These are phyloP conservation scores for Leptosomus discolor DNA, from an alignment of 2,113 vertebrate genomes.

Conservation along the genomic window DNA sequence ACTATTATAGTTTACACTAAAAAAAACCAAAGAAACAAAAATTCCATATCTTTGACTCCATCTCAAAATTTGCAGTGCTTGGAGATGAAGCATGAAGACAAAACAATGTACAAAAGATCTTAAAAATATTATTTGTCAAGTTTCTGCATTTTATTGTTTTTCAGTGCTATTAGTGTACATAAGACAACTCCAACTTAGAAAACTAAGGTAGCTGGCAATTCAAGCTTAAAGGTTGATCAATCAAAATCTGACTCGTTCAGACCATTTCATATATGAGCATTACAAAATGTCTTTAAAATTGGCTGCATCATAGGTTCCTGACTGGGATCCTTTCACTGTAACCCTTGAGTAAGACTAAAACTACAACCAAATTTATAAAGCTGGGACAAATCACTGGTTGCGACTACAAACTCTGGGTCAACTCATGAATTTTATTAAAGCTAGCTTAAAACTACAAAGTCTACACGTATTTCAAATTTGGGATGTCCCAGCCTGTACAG, in stretches of 20 bases:
- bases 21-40: background rate
- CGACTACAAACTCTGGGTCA: background rate
- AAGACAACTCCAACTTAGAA: background rate
- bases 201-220: background rate
- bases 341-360: background rate
- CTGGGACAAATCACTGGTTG: background rate
- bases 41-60: background rate
- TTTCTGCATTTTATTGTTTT: background rate
- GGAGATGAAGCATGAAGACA: background rate
- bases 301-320: background rate
- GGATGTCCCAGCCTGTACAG: background rate
- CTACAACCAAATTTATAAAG: background rate
- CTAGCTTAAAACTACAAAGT: background rate
- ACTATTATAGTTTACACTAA: background rate
- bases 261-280: background rate
- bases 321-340: background rate
- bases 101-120: background rate
- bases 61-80: background rate
- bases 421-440: background rate
- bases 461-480: background rate
- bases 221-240: background rate
- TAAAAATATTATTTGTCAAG: background rate
- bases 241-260: background rate
- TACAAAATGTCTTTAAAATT: background rate
- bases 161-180: accelerated